Conservation (phyloP, 2,113 vertebrate species). For the Sarotherodon lohbergeri region DNA sequence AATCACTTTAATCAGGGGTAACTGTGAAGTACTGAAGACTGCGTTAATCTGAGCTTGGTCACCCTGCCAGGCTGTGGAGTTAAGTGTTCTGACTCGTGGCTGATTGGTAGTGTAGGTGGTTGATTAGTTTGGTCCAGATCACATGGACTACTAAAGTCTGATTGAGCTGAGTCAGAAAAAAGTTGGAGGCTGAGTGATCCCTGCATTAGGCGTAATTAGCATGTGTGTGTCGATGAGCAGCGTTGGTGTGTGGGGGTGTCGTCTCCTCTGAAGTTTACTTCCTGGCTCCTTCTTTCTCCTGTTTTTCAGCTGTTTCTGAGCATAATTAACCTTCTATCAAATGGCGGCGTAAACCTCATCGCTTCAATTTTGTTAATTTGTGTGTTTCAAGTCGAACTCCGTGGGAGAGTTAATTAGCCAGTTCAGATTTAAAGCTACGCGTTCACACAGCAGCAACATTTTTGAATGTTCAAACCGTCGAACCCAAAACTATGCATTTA, state of each 20-base stretch:
- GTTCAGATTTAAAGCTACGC: not conserved
- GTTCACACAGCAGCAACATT: not conserved
- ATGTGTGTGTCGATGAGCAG: not conserved
- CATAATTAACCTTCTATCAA: not conserved
- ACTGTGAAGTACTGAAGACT: not conserved
- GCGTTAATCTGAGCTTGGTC: not conserved
- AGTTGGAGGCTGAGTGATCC: not conserved
- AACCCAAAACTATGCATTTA: not conserved
- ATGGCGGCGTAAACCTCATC: not conserved
- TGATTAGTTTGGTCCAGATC: slow-evolving; percentile 27
- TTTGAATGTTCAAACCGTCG: not conserved
- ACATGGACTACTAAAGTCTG: slow-evolving; percentile 14
- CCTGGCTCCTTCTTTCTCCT: not conserved
- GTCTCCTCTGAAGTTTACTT: not conserved
- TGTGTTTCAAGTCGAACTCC: not conserved
- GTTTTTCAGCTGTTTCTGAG: not conserved
- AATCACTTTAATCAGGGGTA: not conserved
- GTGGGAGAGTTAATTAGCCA: not conserved
- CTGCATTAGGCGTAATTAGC: not conserved
- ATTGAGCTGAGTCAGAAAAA: slow-evolving; percentile 14
- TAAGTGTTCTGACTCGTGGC: not conserved
- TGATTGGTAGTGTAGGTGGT: slow-evolving; percentile 5
- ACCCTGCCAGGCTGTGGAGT: not conserved
- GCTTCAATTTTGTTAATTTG: not conserved
- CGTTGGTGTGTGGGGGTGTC: not conserved